Base-by-base conservation (phyloP, 2,888 invertebrate species). In the Thera obeliscata region DNA sequence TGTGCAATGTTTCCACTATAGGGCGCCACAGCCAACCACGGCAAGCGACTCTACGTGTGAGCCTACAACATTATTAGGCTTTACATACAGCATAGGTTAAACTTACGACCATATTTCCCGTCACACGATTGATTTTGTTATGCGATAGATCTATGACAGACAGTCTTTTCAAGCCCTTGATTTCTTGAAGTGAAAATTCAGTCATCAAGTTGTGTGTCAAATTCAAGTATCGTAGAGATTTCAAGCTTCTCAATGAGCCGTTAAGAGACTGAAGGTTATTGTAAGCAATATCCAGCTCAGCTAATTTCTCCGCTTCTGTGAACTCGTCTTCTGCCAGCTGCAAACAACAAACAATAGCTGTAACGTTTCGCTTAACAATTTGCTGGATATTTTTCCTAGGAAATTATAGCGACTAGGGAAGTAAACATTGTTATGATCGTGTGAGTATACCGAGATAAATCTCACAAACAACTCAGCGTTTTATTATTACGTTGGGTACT, bases 151-250 rank as follows among this genome's bases (percentile, higher is more conserved):
- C 97, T 64, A 97, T 94, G 12, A 95, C 94, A 58, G 95, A 95
- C n/a, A 98, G 88, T 72, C 95, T 94, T 73, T 95, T 95, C 67
- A 97, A 87, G 0, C 97, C 97, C 66, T 96, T 95, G 56, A 97
- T 95, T 85, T 97, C 97, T 83, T 96, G 95, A 80, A 97, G 94
- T 0, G 97, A 97, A 88, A 98, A 97, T 79, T 97, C 96, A 0
- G 94, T 94, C 66, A 97, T 93, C 50, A 94, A 93, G 83, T 98
- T 98, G 82, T 96, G 95, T 0, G 97, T 96, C 70, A 98, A 91
- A 87, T 97, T 97, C 55, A 97, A 94, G 73, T 94, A 95, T 72
- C 94, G 94, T 35, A 98, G 87, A 8, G 95, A 95, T 76, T 95
- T 94, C 61, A 97, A 89, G 54, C 96, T 95, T 76, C 95, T 92